Evolutionary conservation across 1,140 invertebrate species (phyloP).

Genomic region (Choristoneura fumiferana): DNA sequence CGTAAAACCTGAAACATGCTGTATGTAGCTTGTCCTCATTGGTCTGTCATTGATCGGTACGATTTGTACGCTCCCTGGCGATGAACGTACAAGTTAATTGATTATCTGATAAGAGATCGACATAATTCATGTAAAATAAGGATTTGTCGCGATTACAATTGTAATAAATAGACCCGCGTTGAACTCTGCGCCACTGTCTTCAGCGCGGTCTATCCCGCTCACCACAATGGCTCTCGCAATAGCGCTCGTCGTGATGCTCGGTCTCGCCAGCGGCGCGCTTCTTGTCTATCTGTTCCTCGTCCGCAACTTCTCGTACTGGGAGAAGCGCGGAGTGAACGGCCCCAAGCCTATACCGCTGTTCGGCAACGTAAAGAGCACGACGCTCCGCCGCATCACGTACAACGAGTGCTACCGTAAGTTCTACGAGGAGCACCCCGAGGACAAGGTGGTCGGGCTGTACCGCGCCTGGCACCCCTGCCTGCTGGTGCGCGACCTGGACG

Average conservation of each 20-base stretch:
- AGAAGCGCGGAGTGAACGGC: not conserved
- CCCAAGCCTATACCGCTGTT: not conserved
- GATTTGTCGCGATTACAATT: no score
- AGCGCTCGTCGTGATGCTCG: not conserved
- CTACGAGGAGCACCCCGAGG: conserved; percentile 3
- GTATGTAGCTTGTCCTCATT: no score
- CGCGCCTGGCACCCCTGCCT: conserved; percentile 53
- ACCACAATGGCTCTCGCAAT: conserved; percentile 5
- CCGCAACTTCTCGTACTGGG: conserved; percentile 8
- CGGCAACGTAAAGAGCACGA: not conserved
- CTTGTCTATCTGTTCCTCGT: not conserved
- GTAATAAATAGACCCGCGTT: not conserved
- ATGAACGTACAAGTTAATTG: not conserved
- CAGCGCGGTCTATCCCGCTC: not conserved
- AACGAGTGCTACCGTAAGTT: not conserved
- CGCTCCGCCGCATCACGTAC: not conserved
- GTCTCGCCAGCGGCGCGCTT: not conserved
- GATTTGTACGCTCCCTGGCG: no score
- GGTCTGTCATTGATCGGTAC: no score
- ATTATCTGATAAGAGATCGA: no score
- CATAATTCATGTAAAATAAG: no score
- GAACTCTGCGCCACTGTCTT: not conserved
- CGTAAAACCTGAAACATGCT: no score
- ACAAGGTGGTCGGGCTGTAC: conserved; percentile 31
- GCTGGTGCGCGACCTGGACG: conserved; percentile 74